Conservation (phyloP, 1,140 invertebrate species). For the Linepithema humile region DNA sequence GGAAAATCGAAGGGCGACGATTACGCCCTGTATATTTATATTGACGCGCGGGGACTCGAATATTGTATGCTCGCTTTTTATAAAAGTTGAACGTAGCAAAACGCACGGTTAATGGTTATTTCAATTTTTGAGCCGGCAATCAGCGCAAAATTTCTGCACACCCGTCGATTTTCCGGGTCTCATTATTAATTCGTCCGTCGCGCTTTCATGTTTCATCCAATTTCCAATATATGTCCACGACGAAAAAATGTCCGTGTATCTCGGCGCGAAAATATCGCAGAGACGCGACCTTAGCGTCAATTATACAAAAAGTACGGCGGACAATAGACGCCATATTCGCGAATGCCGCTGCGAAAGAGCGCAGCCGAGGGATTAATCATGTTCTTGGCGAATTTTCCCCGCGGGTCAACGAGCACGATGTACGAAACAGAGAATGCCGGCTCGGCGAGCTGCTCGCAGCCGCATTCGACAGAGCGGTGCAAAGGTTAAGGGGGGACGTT, state of each 20-base stretch:
- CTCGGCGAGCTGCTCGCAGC: neutral
- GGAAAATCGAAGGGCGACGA: neutral
- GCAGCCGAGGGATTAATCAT: slow-evolving; percentile 8
- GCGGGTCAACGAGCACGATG: neutral
- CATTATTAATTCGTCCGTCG: neutral
- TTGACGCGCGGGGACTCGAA: neutral
- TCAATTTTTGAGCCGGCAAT: neutral
- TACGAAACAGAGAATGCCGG: neutral
- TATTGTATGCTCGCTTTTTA: neutral
- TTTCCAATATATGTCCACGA: neutral
- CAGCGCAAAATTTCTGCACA: neutral
- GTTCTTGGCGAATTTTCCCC: slow-evolving; percentile 21
- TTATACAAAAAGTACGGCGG: neutral
- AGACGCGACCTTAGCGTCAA: neutral
- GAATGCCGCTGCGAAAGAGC: neutral
- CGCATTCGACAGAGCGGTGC: slow-evolving; percentile 14
- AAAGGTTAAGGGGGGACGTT: slow-evolving; percentile 38
- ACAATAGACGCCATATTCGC: too few relatives aligned
- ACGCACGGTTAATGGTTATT: neutral
- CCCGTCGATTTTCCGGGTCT: neutral
- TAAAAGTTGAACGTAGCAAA: neutral
- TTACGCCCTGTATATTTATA: neutral
- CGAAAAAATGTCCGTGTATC: neutral
- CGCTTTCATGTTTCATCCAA: neutral
- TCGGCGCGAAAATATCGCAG: neutral